Evolutionary conservation across 2,888 invertebrate genomes (phyloP), one percentile per base, ranked within the genome.

Genomic region (Sinotaia quadrata): DNA sequence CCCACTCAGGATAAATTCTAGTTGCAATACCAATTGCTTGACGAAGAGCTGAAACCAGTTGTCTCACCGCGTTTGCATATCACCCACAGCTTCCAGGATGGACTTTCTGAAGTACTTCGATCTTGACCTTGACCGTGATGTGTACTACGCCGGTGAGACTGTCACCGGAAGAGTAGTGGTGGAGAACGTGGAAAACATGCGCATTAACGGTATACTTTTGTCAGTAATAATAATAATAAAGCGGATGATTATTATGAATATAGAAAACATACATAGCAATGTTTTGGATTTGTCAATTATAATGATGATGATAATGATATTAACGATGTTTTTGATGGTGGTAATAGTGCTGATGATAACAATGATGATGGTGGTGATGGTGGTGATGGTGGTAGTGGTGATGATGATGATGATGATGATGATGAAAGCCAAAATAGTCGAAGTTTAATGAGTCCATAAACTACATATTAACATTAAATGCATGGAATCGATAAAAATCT

Each of bases 61-160:
- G n/a, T n/a, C n/a, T n/a, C n/a, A n/a, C n/a, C n/a, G n/a, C n/a
- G n/a, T n/a, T n/a, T n/a, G n/a, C n/a, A n/a, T n/a, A n/a, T n/a
- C n/a, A n/a, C n/a, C n/a, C n/a, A n/a, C n/a, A n/a, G n/a, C n/a
- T n/a, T n/a, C n/a, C 41, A 68, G 36, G 29, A 93, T 94, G 93
- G 94, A 94, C 89, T 93, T 93, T 89, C 93, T 94, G 78, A 90
- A 92, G 75, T 92, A 92, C 84, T 93, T 94, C 84, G 93, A 94
- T 87, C 93, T 94, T 77, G 91, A 92, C 75, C 88, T 94, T 72
- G 93, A 93, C 84, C 92, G 92, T 85, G 93, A 93, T 83, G 91
- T 92, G 87, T 94, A 93, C 87, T 93, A 93, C 84, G 92, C 93
- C 24, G 93, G 94, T 0, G 93, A 94, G 87, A 89, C 90, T 5